A percentile compares a stretch with the other conserved stretches of the same genome.
Evolutionary conservation across 2,797 vertebrate genomes (phyloP).

Genomic region (Tapirus indicus): DNA sequence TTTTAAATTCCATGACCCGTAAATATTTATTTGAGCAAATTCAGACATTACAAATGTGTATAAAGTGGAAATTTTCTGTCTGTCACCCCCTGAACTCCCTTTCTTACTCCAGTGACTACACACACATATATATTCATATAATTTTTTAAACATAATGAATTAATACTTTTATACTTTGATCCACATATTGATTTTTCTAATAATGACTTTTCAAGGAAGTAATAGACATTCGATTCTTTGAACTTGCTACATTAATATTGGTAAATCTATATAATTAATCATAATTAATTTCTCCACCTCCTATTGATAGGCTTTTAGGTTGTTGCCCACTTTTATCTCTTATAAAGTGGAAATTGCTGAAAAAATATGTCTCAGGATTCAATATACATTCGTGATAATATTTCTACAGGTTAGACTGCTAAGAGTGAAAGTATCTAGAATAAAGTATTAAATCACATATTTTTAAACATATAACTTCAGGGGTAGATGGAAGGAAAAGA

Average conservation of each 20-base stretch:
- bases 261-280: neutral
- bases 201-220: neutral
- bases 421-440: neutral
- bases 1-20: neutral
- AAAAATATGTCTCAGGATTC: neutral
- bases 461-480: neutral
- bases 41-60: neutral
- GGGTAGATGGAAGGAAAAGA: neutral
- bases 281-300: neutral
- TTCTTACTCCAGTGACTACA: neutral
- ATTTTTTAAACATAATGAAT: neutral
- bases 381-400: neutral
- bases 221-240: neutral
- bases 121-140: neutral
- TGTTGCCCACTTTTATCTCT: neutral
- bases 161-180: neutral
- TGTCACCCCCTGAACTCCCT: neutral
- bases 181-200: neutral
- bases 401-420: neutral
- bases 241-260: neutral
- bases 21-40: neutral
- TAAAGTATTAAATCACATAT: neutral
- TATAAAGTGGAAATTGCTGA: neutral
- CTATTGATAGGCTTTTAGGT: neutral
- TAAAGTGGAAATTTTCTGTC: neutral